A percentile compares a stretch with the other conserved stretches of the same genome.
Conservation (phyloP, 2,797 vertebrate species). For the Rhyacichthys aspro region DNA sequence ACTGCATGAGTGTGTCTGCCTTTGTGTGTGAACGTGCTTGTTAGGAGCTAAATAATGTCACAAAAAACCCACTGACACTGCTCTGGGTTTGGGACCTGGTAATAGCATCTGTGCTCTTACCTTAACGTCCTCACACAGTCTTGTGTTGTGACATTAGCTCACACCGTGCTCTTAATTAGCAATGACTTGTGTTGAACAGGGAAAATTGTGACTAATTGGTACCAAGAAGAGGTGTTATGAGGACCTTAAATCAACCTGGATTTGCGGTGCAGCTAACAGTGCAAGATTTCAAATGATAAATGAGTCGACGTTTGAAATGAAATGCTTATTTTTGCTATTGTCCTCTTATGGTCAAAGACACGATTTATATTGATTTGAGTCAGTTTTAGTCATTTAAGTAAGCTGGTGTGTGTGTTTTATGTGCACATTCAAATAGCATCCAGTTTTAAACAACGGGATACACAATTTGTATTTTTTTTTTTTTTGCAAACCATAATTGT, state of each 20-base stretch:
- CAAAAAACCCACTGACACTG: background rate
- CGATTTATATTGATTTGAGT: too few species aligned
- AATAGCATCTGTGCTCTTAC: conserved; percentile 22
- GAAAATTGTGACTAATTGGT: conserved; percentile 22
- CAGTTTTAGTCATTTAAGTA: too few species aligned
- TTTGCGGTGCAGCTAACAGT: conserved; percentile 37
- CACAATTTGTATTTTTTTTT: too few species aligned
- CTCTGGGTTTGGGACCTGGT: background rate
- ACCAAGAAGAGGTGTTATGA: conserved; percentile 22
- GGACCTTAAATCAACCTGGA: conserved; percentile 22
- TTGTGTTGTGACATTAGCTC: conserved; percentile 44
- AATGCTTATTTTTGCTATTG: too few species aligned
- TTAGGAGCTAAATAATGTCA: conserved; percentile 31
- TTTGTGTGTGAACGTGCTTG: conserved; percentile 3
- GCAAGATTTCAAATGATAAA: background rate
- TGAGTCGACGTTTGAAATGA: too few species aligned
- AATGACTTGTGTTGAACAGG: conserved; percentile 44
- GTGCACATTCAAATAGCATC: too few species aligned
- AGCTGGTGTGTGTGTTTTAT: too few species aligned
- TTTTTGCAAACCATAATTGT: too few species aligned
- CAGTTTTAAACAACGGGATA: too few species aligned
- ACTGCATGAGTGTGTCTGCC: background rate
- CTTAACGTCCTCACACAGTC: conserved; percentile 31
- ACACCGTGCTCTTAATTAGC: conserved; percentile 26
- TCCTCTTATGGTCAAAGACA: too few species aligned